Evolutionary conservation across 2,888 invertebrate genomes (phyloP), one percentile per base, ranked within the genome.

Genomic region (Zaprionus lineosus): DNA sequence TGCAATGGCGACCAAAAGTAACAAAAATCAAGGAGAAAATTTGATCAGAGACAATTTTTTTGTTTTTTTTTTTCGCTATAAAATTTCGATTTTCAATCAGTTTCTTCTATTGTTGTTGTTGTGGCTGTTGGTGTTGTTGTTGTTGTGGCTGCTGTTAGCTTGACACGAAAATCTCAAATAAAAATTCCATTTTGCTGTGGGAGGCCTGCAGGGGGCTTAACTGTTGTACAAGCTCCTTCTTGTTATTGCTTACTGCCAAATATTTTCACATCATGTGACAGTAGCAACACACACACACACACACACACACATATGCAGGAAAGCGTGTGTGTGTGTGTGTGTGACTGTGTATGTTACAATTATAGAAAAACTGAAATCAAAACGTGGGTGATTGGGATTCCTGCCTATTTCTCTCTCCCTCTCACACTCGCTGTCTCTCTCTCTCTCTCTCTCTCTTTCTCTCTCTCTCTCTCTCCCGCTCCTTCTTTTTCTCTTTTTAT

Each of bases 211-310:
- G 12, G 8, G 28, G 19, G 11, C 6, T 36, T 34, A 43, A 41
- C 36, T 46, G 48, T 37, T 19, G 15, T 40, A 26, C 47, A 19
- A 21, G 28, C 7, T 3, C 31, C 24, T 26, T 31, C 19, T 26
- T 40, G 28, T 26, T 34, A n/a, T 21, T 33, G 29, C 36, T 59
- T 43, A 44, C 66, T 72, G 26, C 40, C 50, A 59, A 71, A 68
- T 68, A 68, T 71, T 71, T 59, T 65, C 51, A 69, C 59, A 59
- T 65, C 72, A 59, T 51, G 55, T 71, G 68, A 68, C 71, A 64
- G 70, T 65, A 63, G 31, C 15, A 14, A 21, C 37, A 56, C 19
- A 48, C 34, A 37, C 28, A 15, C 31, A 46, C 26, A 46, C 11
- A 24, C 18, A 16, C 11, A 44, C 26, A 44, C 1, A 15, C 26